A percentile compares a stretch with the other conserved stretches of the same genome.
phyloP scores from a whole-genome alignment of 2,888 invertebrate genomes.

The Sphaerophoria rueppellii region DNA sequence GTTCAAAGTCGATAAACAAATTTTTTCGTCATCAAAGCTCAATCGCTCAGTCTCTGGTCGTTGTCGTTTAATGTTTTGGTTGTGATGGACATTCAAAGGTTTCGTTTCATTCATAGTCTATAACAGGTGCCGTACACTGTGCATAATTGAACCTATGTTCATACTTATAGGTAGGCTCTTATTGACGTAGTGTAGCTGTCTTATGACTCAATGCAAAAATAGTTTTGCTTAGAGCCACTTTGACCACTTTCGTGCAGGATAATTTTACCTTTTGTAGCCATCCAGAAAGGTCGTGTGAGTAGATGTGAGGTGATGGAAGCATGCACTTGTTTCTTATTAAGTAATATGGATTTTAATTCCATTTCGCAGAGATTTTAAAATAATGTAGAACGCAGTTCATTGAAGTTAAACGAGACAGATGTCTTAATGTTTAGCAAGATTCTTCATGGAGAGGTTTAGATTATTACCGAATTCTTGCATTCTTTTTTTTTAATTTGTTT shows the following conservation, averaged over 20 bases:
- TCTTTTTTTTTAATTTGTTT: no score
- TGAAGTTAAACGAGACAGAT: background rate
- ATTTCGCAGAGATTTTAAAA: constrained; percentile 19
- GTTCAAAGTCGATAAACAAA: constrained; percentile 58
- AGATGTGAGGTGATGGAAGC: background rate
- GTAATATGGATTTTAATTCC: constrained; percentile 47
- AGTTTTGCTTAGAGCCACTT: background rate
- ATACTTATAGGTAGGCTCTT: background rate
- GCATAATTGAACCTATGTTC: constrained; percentile 35
- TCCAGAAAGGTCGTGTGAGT: no score
- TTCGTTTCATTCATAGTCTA: constrained; percentile 38
- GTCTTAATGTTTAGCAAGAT: no score
- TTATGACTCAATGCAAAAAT: constrained; percentile 47
- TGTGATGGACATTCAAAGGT: constrained; percentile 10
- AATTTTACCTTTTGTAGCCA: background rate
- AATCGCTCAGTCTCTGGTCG: background rate
- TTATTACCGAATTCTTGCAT: no score
- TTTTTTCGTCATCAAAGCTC: constrained; percentile 24
- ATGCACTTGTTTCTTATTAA: constrained; percentile 3
- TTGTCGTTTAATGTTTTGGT: constrained; percentile 21
- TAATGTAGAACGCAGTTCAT: background rate
- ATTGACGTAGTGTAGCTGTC: constrained; percentile 1
- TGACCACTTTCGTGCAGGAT: constrained; percentile 11
- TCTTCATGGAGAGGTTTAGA: no score
- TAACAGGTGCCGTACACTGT: constrained; percentile 55